Evolutionary conservation across 2,113 vertebrate genomes (phyloP).

Genomic region (Oenanthe oenanthe): DNA sequence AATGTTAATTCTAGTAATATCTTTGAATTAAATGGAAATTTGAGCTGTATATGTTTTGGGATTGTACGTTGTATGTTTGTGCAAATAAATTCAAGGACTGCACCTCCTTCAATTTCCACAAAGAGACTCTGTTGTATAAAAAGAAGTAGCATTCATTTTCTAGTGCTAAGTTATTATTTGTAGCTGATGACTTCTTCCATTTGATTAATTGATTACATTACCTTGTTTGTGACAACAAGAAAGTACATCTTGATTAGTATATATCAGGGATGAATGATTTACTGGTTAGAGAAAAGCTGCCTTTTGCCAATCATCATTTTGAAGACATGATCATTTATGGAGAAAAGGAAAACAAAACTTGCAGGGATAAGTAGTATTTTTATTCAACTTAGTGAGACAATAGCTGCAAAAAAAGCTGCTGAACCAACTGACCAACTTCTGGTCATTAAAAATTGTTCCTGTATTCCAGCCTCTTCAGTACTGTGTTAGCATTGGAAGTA

Average conservation of each 20-base stretch:
- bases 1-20: not conserved
- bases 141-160: not conserved
- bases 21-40: not conserved
- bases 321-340: not conserved
- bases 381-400: not conserved
- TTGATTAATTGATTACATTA: not conserved
- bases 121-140: not conserved
- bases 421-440: not conserved
- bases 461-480: not conserved
- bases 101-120: not conserved
- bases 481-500: not conserved
- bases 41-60: not conserved
- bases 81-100: not conserved
- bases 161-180: not conserved
- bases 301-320: not conserved
- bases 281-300: not conserved
- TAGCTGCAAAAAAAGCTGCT: not conserved
- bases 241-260: not conserved
- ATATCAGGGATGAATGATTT: not conserved
- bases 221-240: conserved; percentile 11
- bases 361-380: not conserved
- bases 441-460: not conserved
- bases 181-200: not conserved
- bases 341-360: not conserved
- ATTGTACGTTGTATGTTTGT: not conserved